These are phyloP conservation scores for Papilio aristodemus DNA, from an alignment of 1,140 invertebrate genomes.

Conservation along the genomic window DNA sequence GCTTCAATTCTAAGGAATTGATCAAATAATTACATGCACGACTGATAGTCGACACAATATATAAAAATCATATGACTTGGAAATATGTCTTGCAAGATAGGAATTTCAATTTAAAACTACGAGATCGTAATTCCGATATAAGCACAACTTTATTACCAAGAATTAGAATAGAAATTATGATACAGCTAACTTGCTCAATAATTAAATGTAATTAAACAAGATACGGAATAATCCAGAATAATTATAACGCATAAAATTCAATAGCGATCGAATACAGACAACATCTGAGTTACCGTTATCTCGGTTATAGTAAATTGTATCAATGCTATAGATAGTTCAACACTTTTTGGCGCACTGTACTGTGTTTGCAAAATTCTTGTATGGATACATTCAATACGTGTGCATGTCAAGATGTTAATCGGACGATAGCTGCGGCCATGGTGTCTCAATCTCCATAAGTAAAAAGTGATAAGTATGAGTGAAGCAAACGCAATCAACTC, in stretches of 20 bases:
- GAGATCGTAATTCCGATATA: neutral
- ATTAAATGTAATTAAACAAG: constrained; percentile 13
- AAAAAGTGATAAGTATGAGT: no score
- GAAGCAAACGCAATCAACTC: no score
- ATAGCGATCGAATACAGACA: neutral
- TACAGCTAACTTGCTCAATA: neutral
- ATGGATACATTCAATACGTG: no score
- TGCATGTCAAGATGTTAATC: no score
- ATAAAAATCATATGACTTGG: no score
- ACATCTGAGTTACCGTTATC: neutral
- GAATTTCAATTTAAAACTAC: neutral
- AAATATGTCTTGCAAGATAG: neutral
- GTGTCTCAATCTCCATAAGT: no score
- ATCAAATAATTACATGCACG: no score
- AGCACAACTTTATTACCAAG: neutral
- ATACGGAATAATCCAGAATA: constrained; percentile 8
- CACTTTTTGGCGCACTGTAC: neutral
- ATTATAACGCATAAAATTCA: constrained; percentile 5
- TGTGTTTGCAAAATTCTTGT: neutral
- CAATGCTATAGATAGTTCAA: neutral
- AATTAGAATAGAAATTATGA: constrained; percentile 1
- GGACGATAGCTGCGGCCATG: no score
- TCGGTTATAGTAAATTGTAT: neutral
- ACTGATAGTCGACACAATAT: no score
- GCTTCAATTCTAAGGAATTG: no score